These are phyloP conservation scores for Mantis religiosa DNA, from an alignment of 2,888 invertebrate genomes.

Conservation along the genomic window DNA sequence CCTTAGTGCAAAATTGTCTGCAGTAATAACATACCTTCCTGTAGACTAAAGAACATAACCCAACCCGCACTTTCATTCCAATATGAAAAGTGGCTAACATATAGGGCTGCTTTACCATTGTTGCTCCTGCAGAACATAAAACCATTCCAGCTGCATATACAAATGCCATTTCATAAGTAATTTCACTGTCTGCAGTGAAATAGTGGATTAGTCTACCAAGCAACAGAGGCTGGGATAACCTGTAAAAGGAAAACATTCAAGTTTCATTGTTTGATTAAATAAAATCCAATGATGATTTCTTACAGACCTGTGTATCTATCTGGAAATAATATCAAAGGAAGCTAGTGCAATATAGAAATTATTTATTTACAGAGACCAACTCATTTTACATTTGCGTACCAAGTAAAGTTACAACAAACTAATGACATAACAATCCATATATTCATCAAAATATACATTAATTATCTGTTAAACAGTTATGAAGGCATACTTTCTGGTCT, in stretches of 20 bases:
- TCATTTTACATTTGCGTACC: no score
- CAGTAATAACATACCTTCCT: constrained; percentile 28
- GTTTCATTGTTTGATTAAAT: neutral
- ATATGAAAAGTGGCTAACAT: constrained; percentile 15
- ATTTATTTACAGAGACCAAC: no score
- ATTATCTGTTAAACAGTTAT: no score
- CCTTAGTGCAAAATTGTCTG: neutral
- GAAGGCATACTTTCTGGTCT: no score
- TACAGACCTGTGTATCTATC: no score
- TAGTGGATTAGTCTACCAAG: constrained; percentile 29
- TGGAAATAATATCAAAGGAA: no score
- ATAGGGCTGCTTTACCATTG: constrained; percentile 10
- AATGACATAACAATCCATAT: no score
- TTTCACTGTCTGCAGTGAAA: constrained; percentile 38
- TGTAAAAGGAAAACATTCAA: neutral
- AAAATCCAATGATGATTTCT: no score
- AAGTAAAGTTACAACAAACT: no score
- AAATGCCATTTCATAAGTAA: constrained; percentile 8
- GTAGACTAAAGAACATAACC: constrained; percentile 20
- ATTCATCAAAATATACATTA: no score
- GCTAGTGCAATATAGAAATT: no score
- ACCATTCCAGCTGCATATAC: constrained; percentile 3
- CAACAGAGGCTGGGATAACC: constrained; percentile 31
- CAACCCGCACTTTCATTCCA: constrained; percentile 21
- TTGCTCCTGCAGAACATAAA: neutral